phyloP scores from a whole-genome alignment of 2,888 invertebrate species.

The Suillia variegata region DNA sequence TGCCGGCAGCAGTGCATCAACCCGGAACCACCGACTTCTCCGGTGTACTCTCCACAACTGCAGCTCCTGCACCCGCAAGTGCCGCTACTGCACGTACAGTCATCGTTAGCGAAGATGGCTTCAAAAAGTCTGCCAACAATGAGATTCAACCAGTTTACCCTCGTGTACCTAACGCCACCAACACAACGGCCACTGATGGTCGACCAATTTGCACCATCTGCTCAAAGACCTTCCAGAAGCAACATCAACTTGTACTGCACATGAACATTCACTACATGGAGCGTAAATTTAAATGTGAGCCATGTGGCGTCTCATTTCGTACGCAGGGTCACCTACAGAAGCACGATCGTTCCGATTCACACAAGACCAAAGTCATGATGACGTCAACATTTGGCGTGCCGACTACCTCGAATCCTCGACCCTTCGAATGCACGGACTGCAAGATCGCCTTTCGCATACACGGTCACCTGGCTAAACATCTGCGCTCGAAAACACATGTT shows the following conservation, averaged over 20 bases:
- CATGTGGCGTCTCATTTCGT: conserved; percentile 89
- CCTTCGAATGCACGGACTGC: conserved; percentile 95
- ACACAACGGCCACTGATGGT: too few species aligned
- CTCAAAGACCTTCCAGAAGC: conserved; percentile 89
- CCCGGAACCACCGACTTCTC: conserved; percentile 54
- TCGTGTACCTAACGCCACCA: conserved; percentile 60
- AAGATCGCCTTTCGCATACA: conserved; percentile 95
- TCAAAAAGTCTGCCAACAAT: conserved; percentile 61
- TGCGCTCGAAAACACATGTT: conserved; percentile 94
- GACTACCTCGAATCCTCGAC: conserved; percentile 87
- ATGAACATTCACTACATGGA: conserved; percentile 96
- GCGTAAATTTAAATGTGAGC: conserved; percentile 87
- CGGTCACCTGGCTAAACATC: conserved; percentile 95
- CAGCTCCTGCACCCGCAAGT: conserved; percentile 65
- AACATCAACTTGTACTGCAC: conserved; percentile 87
- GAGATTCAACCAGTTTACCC: conserved; percentile 61
- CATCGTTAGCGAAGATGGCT: conserved; percentile 70
- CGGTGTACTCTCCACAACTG: conserved; percentile 47
- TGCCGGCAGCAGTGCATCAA: conserved; percentile 53
- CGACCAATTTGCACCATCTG: conserved; percentile 84
- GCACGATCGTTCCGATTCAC: conserved; percentile 89
- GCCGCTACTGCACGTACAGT: conserved; percentile 55
- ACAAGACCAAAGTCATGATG: conserved; percentile 91
- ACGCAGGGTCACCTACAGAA: conserved; percentile 91
- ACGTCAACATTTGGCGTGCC: conserved; percentile 84